Base-by-base conservation (phyloP, 2,797 vertebrate species). In the Sandelia bainsii region DNA sequence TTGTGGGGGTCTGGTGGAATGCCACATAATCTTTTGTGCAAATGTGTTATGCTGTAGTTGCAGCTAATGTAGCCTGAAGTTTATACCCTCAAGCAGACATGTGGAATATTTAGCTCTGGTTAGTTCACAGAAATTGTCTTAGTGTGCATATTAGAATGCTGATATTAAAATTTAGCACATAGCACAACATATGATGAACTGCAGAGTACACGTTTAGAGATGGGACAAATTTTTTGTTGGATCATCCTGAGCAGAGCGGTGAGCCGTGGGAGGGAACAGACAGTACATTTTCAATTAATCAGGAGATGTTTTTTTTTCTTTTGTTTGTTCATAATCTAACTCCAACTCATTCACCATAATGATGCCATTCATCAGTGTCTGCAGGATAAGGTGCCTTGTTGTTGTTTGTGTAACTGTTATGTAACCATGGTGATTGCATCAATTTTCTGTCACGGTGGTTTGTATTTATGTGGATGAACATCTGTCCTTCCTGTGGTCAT, bases 391-490 rank as follows among this genome's bases (percentile, higher is more conserved):
- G 22, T 14, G 19, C 20, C 37, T 9, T 69, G 37, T 14, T 54
- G 27, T 66, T 63, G 57, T 58, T 69, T 42, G 49, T 45, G 51
- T 14, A 5, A 46, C n/a, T 37, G 48, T 70, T 76, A 46, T 22
- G 13, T 70, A 73, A 83, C 77, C 0, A 1, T 14, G 10, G 63
- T 3, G 29, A 53, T 9, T 20, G 27, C 37, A 17, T 23, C 48
- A 27, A 64, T 68, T 74, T 54, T 74, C 74, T 70, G 57, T 62
- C 42, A 42, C 25, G 46, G 62, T 20, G 9, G 60, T 67, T 64
- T 19, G 25, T 70, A 63, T 69, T 64, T 20, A 49, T 58, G 61
- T 34, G 25, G 68, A 40, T 34, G 67, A 66, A 66, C 40, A 10
- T 67, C 48, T 32, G 25, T 69, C 71, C 67, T 74, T 48, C n/a